These are phyloP conservation scores for Boloria selene DNA, from an alignment of 2,888 invertebrate genomes.

Conservation along the genomic window DNA sequence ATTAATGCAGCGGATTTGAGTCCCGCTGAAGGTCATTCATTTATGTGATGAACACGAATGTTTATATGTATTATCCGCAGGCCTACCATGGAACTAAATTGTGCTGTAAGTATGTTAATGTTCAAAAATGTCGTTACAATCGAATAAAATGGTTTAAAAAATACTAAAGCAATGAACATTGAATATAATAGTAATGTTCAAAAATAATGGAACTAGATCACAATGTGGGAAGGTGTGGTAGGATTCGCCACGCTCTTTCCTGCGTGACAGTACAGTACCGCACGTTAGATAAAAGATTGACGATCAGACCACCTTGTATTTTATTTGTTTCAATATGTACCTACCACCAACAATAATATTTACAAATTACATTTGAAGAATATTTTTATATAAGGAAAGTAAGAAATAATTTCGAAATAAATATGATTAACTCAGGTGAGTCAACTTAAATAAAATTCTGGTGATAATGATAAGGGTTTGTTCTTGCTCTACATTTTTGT, in stretches of 20 bases:
- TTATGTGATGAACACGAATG: too few species aligned
- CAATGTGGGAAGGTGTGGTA: slow-evolving; percentile 56
- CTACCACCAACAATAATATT: neutral
- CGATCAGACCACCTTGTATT: slow-evolving; percentile 64
- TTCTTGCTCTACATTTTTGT: too few species aligned
- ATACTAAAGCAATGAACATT: slow-evolving; percentile 57
- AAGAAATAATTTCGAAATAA: neutral
- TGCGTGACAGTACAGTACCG: slow-evolving; percentile 58
- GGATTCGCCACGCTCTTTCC: slow-evolving; percentile 49
- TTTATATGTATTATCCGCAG: too few species aligned
- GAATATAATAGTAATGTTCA: slow-evolving; percentile 58
- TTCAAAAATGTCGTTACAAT: slow-evolving; percentile 8
- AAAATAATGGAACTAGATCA: slow-evolving; percentile 50
- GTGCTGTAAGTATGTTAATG: too few species aligned
- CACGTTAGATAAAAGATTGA: slow-evolving; percentile 66
- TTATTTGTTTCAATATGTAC: slow-evolving; percentile 39
- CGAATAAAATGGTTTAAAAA: slow-evolving; percentile 28
- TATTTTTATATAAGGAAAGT: neutral
- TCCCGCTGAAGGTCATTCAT: too few species aligned
- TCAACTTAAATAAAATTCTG: too few species aligned
- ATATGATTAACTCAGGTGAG: too few species aligned
- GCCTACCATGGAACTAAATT: too few species aligned
- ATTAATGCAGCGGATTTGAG: too few species aligned
- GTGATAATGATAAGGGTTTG: too few species aligned
- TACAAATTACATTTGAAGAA: neutral